Conservation (phyloP, 2,888 invertebrate species). For the Thecophora atra region DNA sequence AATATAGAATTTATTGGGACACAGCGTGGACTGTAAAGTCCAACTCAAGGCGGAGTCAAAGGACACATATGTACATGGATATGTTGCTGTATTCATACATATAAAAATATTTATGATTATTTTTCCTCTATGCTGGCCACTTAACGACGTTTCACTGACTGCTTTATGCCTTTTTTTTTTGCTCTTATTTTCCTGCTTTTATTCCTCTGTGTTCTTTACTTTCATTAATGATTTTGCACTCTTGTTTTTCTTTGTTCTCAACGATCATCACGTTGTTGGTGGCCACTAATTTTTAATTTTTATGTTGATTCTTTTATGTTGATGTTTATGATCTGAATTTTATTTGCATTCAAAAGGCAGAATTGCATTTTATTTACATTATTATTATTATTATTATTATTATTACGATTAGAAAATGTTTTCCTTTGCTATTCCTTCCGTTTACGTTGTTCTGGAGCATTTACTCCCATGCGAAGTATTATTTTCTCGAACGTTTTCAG, state of each 20-base stretch:
- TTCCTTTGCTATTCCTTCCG: neutral
- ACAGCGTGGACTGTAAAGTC: no score
- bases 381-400: conserved; percentile 1
- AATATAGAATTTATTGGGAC: no score
- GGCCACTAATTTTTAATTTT: neutral
- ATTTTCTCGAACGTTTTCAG: conserved; percentile 14
- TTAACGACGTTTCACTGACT: neutral
- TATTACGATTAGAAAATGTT: no score
- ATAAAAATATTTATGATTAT: neutral
- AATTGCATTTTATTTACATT: neutral
- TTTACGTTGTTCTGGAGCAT: conserved; percentile 19
- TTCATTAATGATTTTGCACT: neutral
- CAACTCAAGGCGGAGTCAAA: no score
- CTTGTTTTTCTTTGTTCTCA: neutral
- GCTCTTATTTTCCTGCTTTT: neutral
- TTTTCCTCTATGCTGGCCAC: neutral
- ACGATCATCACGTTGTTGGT: neutral
- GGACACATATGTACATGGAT: no score
- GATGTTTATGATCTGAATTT: neutral
- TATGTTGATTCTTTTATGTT: neutral
- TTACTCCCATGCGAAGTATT: conserved; percentile 7
- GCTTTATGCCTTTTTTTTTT: neutral
- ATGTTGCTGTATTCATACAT: no score
- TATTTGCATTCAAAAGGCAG: neutral
- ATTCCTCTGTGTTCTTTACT: neutral